A percentile compares a stretch with the other conserved stretches of the same genome.
Evolutionary conservation across 2,797 vertebrate genomes (phyloP).

Genomic region (Lagodon rhomboides): DNA sequence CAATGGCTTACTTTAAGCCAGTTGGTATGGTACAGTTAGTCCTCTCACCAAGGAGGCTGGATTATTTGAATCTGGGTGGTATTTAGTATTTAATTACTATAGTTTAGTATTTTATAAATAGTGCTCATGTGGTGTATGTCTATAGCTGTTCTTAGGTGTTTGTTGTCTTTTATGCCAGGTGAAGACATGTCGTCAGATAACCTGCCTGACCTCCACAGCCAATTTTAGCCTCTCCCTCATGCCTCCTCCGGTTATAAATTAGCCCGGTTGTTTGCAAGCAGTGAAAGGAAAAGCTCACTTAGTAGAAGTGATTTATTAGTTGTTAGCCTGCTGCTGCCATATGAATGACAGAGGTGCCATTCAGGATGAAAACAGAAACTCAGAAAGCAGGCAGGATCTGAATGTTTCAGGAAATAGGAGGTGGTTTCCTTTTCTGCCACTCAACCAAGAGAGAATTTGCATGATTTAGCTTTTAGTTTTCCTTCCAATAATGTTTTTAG

Average conservation of each 20-base stretch:
- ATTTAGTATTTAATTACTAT: conserved; percentile 3
- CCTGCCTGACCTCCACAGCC: conserved; percentile 62
- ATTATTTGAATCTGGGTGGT: background rate
- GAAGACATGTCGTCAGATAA: conserved; percentile 60
- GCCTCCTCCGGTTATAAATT: conserved; percentile 81
- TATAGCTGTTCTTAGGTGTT: conserved; percentile 5
- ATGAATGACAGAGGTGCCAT: conserved; percentile 78
- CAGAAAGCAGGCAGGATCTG: conserved; percentile 53
- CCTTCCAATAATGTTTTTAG: conserved; percentile 21
- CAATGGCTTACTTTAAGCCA: background rate
- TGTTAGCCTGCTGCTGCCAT: conserved; percentile 78
- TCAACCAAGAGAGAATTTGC: conserved; percentile 34
- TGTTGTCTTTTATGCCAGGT: conserved; percentile 44
- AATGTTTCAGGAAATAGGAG: conserved; percentile 66
- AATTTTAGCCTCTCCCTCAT: conserved; percentile 63
- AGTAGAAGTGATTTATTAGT: conserved; percentile 84
- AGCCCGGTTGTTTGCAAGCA: conserved; percentile 78
- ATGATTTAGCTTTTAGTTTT: conserved; percentile 34
- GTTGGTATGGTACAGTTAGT: background rate
- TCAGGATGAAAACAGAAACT: conserved; percentile 75
- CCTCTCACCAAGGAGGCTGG: background rate
- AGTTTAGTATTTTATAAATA: too few relatives aligned
- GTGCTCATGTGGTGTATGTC: background rate
- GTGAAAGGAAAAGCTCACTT: conserved; percentile 84
- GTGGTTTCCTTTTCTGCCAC: conserved; percentile 58